Conservation (phyloP, 2,113 vertebrate genomes). For the Ifrita kowaldi region DNA sequence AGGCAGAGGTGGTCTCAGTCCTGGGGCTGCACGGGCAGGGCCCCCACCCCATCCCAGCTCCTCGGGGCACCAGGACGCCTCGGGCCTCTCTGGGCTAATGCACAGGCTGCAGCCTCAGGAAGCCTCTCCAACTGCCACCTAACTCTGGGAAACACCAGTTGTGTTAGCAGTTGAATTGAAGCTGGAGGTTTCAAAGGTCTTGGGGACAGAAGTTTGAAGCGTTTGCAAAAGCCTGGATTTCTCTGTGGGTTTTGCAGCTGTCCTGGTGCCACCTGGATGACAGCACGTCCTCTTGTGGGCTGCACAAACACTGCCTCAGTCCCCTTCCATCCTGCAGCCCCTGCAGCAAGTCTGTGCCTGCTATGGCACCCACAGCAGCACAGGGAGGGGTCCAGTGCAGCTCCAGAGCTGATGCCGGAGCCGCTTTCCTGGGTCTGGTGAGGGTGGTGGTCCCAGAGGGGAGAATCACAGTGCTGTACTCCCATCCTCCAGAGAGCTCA, state of each 20-base stretch:
- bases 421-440: background rate
- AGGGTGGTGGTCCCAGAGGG: too few species aligned
- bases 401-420: background rate
- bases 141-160: background rate
- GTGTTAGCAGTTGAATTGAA: background rate
- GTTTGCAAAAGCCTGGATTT: background rate
- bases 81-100: rapidly evolving
- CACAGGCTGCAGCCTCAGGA: background rate
- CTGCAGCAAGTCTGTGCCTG: background rate
- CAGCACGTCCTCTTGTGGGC: background rate
- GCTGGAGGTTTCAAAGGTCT: background rate
- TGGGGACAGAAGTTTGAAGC: background rate
- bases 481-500: rapidly evolving
- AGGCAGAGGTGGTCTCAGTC: background rate
- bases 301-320: background rate
- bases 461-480: background rate
- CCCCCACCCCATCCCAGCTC: background rate
- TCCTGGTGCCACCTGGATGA: background rate
- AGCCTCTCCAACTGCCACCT: background rate
- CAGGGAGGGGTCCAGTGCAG: background rate
- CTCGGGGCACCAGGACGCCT: rapidly evolving
- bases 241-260: background rate
- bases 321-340: background rate
- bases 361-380: background rate
- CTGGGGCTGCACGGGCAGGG: background rate